phyloP scores from a whole-genome alignment of 2,888 invertebrate genomes.

The Dysmachus trigonus region DNA sequence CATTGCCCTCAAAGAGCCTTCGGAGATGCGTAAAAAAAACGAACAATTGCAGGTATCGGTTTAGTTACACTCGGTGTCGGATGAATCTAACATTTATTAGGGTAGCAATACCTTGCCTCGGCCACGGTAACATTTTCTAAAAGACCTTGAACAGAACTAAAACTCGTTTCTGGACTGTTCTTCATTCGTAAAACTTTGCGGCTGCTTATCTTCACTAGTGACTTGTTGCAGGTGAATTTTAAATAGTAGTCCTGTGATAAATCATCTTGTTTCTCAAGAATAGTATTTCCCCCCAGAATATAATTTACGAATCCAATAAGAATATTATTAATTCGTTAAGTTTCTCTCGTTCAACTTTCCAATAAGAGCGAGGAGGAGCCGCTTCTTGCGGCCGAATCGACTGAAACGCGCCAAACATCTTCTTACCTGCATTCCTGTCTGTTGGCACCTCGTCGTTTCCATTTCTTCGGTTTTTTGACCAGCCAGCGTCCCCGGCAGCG shows the following conservation, averaged over 20 bases:
- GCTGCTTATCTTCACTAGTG: too few species aligned
- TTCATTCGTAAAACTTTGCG: background rate
- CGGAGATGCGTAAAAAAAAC: too few species aligned
- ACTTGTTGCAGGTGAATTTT: background rate
- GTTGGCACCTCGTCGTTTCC: conserved; percentile 46
- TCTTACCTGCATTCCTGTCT: conserved; percentile 43
- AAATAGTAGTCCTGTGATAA: background rate
- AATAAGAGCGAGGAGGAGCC: background rate
- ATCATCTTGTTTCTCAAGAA: too few species aligned
- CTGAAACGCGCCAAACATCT: background rate
- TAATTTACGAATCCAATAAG: background rate
- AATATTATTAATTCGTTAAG: too few species aligned
- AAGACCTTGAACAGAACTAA: background rate
- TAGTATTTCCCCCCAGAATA: too few species aligned
- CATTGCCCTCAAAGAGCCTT: too few species aligned
- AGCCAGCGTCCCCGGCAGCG: background rate
- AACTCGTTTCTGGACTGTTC: background rate
- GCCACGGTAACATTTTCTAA: background rate
- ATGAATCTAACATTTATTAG: background rate
- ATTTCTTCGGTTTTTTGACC: conserved; percentile 39
- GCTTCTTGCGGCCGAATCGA: background rate
- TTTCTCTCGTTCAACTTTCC: too few species aligned
- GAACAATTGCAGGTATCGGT: background rate
- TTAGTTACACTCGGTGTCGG: background rate
- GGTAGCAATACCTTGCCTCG: background rate